phyloP scores from a whole-genome alignment of 2,797 vertebrate genomes.

The Danionella dracula region DNA sequence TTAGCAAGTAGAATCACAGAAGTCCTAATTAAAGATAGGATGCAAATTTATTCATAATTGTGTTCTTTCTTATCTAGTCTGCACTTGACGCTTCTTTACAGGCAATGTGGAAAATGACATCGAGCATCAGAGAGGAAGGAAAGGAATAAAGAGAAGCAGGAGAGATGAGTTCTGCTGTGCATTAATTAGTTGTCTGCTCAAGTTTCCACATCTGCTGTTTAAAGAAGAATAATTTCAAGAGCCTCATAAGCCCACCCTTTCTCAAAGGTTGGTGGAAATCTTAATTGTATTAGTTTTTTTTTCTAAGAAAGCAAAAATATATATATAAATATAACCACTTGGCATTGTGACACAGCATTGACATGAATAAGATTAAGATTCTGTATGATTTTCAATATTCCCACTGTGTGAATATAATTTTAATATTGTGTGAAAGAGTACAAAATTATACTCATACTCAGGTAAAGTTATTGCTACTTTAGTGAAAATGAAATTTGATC shows the following conservation, averaged over 20 bases:
- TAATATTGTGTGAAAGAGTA: too few species aligned
- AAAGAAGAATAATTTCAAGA: not conserved
- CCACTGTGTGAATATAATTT: too few species aligned
- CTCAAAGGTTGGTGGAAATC: not conserved
- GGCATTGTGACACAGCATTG: too few species aligned
- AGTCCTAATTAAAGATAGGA: constrained; percentile 71
- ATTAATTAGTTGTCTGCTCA: constrained; percentile 50
- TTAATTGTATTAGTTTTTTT: too few species aligned
- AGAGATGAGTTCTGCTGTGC: constrained; percentile 17
- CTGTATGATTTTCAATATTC: too few species aligned
- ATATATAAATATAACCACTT: too few species aligned
- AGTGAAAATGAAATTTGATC: too few species aligned
- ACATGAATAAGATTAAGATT: too few species aligned
- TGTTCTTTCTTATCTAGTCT: constrained; percentile 68
- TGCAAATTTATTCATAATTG: constrained; percentile 72
- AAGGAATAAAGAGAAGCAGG: not conserved
- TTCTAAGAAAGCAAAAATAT: too few species aligned
- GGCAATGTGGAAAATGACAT: constrained; percentile 58
- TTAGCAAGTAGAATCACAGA: constrained; percentile 64
- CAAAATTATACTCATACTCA: too few species aligned
- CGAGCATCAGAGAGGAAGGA: constrained; percentile 42
- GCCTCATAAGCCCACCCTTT: not conserved
- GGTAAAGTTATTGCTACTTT: too few species aligned
- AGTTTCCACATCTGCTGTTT: constrained; percentile 47
- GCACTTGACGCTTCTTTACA: constrained; percentile 64